Evolutionary conservation across 2,888 invertebrate species (phyloP).

Genomic region (Tortricodes alternella): DNA sequence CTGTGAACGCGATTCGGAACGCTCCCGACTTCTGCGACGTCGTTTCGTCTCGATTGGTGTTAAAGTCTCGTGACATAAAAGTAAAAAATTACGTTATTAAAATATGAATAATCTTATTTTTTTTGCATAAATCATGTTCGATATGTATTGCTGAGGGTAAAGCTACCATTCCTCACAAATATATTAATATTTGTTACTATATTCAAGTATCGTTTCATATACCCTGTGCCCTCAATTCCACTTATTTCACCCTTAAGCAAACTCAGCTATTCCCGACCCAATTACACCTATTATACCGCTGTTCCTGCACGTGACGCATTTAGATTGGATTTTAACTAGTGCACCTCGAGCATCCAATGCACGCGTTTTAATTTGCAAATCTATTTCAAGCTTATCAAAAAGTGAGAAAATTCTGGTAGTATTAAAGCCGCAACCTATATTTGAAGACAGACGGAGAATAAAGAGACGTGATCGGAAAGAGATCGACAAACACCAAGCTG

Average conservation of each 20-base stretch:
- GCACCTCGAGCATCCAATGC: conserved; percentile 6
- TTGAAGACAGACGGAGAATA: neutral
- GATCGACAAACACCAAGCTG: neutral
- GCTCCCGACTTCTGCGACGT: no score
- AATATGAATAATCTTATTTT: no score
- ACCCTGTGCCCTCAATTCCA: conserved; percentile 5
- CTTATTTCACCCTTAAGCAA: conserved; percentile 5
- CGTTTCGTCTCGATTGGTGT: no score
- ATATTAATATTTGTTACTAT: no score
- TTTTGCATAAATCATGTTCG: no score
- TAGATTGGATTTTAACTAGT: conserved; percentile 27
- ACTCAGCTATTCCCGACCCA: conserved; percentile 22
- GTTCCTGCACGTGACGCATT: conserved; percentile 24
- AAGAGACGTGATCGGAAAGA: neutral
- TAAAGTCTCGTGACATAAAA: no score
- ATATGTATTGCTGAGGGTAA: no score
- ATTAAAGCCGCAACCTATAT: neutral
- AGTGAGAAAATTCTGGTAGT: no score
- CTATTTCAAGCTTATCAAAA: neutral
- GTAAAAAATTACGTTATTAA: no score
- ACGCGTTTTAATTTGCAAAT: conserved; percentile 12
- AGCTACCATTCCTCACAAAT: no score
- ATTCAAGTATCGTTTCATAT: no score
- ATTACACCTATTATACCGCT: conserved; percentile 20
- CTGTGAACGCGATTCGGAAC: no score